Evolutionary conservation across 2,888 invertebrate species (phyloP).

Genomic region (Sinohyriopsis cumingii): DNA sequence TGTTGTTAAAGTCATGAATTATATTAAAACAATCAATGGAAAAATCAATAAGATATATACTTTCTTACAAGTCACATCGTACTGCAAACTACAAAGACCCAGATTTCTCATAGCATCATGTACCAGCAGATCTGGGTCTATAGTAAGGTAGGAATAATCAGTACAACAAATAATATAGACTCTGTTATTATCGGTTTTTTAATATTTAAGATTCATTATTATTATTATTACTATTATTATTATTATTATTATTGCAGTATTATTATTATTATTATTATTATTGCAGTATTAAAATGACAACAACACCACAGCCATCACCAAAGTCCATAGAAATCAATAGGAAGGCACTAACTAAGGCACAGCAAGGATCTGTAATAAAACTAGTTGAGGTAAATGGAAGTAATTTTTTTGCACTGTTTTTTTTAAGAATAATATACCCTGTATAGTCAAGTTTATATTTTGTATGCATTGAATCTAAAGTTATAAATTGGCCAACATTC

Average conservation of each 20-base stretch:
- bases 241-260: too few relatives aligned
- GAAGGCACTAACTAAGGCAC: conserved; percentile 2
- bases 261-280: not conserved
- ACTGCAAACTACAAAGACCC: too few relatives aligned
- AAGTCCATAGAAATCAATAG: conserved; percentile 21
- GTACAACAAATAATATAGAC: too few relatives aligned
- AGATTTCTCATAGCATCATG: too few relatives aligned
- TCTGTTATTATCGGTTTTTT: too few relatives aligned
- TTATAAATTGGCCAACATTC: not conserved
- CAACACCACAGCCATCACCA: conserved; percentile 37
- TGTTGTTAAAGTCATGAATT: too few relatives aligned
- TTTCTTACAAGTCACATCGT: too few relatives aligned
- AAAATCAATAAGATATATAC: too few relatives aligned
- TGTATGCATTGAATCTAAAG: conserved; percentile 2
- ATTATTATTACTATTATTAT: not conserved
- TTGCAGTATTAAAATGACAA: conserved; percentile 33
- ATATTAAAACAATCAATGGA: too few relatives aligned
- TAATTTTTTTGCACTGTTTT: not conserved
- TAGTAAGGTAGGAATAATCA: too few relatives aligned
- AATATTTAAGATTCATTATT: too few relatives aligned
- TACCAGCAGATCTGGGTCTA: too few relatives aligned
- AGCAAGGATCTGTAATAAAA: conserved; percentile 21
- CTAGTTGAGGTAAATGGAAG: conserved; percentile 34
- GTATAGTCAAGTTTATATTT: not conserved
- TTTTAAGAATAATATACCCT: not conserved